Evolutionary conservation across 1,140 invertebrate species (phyloP).

Genomic region (Apis cerana): DNA sequence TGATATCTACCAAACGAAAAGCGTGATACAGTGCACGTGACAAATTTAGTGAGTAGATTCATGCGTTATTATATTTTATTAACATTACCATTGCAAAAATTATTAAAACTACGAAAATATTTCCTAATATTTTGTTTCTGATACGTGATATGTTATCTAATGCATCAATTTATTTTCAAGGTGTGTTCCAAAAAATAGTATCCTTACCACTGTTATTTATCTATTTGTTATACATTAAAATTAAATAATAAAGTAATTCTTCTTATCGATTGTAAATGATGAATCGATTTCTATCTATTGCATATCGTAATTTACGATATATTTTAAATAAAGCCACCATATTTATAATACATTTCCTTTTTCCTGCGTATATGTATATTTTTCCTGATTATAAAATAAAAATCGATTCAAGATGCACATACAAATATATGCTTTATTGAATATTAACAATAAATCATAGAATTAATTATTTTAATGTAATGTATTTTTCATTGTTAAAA

Average conservation of each 20-base stretch:
- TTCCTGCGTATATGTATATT: too few species aligned
- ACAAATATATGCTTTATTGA: not conserved
- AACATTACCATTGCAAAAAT: not conserved
- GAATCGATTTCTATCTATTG: not conserved
- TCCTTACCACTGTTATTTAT: not conserved
- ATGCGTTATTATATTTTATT: not conserved
- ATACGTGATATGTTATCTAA: not conserved
- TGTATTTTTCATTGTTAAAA: not conserved
- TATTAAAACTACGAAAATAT: not conserved
- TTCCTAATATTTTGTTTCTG: not conserved
- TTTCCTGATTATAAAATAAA: not conserved
- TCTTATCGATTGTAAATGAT: not conserved
- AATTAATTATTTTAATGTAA: not conserved
- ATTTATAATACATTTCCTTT: not conserved
- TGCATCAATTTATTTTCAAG: conserved; percentile 25
- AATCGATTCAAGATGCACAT: not conserved
- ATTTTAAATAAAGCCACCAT: not conserved
- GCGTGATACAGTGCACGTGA: conserved; percentile 23
- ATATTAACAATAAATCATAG: not conserved
- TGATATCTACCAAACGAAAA: conserved; percentile 37
- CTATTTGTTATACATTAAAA: not conserved
- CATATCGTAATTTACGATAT: not conserved
- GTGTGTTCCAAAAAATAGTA: conserved; percentile 5
- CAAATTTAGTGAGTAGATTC: conserved; percentile 10
- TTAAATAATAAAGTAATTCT: not conserved